Conservation (phyloP, 2,113 vertebrate species). For the Antigone vipio region DNA sequence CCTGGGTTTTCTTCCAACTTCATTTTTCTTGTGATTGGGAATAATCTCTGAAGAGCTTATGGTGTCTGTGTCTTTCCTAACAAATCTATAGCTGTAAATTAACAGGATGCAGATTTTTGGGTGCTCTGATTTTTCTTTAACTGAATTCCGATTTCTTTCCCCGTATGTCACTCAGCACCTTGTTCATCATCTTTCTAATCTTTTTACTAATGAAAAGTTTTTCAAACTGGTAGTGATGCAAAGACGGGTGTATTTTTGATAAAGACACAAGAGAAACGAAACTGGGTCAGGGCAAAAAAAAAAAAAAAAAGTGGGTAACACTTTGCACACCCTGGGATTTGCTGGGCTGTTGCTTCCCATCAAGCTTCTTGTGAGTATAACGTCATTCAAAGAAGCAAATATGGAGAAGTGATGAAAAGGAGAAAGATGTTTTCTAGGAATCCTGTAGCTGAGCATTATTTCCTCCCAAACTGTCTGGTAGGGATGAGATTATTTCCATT, state of each 20-base stretch:
- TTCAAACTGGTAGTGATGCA: neutral
- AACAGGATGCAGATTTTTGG: neutral
- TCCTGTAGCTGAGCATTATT: neutral
- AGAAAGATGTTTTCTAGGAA: neutral
- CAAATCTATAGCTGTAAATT: neutral
- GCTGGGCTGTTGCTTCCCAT: neutral
- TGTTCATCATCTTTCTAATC: neutral
- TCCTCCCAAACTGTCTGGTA: neutral
- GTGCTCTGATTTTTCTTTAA: neutral
- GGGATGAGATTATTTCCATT: neutral
- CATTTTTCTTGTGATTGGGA: neutral
- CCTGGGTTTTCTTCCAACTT: neutral
- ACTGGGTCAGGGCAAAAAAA: neutral
- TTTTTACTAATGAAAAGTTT: neutral
- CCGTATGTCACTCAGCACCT: accelerated
- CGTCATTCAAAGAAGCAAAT: accelerated
- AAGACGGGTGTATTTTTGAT: neutral
- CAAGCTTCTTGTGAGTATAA: neutral
- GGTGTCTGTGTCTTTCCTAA: neutral
- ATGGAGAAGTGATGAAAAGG: neutral
- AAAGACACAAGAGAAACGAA: neutral
- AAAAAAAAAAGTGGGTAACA: neutral
- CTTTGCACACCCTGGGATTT: neutral
- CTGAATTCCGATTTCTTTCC: neutral
- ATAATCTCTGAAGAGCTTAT: neutral